These are phyloP conservation scores for Agriotes lineatus DNA, from an alignment of 2,888 invertebrate genomes.

Conservation along the genomic window DNA sequence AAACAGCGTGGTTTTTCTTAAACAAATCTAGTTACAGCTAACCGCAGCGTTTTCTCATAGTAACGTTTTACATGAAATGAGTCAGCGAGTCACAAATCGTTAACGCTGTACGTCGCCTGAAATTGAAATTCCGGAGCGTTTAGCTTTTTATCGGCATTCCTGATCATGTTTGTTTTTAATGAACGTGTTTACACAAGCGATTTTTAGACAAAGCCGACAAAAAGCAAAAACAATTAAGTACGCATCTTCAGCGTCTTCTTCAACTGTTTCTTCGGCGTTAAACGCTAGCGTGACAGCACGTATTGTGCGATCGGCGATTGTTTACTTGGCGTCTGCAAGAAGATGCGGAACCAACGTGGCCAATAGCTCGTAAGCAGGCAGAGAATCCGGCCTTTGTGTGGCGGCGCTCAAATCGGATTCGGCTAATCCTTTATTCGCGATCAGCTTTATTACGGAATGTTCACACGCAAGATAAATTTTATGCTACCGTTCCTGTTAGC, in stretches of 20 bases:
- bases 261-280: slow-evolving; percentile 38
- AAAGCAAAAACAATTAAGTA: slow-evolving; percentile 41
- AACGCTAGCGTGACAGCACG: slow-evolving; percentile 46
- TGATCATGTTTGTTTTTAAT: slow-evolving; percentile 43
- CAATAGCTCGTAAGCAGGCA: slow-evolving; percentile 64
- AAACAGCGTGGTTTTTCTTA: slow-evolving; percentile 2
- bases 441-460: slow-evolving; percentile 7
- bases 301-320: slow-evolving; percentile 41
- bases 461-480: slow-evolving; percentile 17
- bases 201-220: slow-evolving; percentile 38
- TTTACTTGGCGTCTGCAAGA: slow-evolving; percentile 52
- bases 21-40: slow-evolving; percentile 28
- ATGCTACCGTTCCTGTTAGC: slow-evolving; percentile 18
- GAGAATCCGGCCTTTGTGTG: slow-evolving; percentile 61
- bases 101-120: slow-evolving; percentile 58
- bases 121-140: slow-evolving; percentile 45
- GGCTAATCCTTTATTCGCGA: slow-evolving; percentile 22
- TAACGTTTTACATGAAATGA: slow-evolving; percentile 28
- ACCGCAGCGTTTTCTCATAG: slow-evolving; percentile 30
- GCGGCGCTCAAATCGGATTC: slow-evolving; percentile 36
- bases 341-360: slow-evolving; percentile 59
- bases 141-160: slow-evolving; percentile 32
- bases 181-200: slow-evolving; percentile 44
- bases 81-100: slow-evolving; percentile 28
- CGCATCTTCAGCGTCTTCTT: slow-evolving; percentile 38